phyloP scores from a whole-genome alignment of 2,797 vertebrate species.

The Enteromius afrohamiltoni region DNA sequence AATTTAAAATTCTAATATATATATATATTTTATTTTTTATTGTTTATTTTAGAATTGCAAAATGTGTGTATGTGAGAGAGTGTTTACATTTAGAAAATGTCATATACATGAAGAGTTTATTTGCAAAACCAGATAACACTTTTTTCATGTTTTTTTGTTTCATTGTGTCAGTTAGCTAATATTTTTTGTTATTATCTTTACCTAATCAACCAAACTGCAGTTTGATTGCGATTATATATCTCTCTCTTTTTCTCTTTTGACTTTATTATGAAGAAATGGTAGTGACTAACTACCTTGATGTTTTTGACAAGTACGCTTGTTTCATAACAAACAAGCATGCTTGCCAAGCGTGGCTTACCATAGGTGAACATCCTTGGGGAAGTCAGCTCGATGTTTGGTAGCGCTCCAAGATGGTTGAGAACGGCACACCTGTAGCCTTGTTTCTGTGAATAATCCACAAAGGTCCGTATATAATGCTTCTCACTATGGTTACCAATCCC shows the following conservation, averaged over 20 bases:
- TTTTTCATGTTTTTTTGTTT: too few relatives aligned
- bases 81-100: too few relatives aligned
- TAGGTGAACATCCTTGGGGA: slow-evolving; percentile 98
- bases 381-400: slow-evolving; percentile 91
- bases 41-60: too few relatives aligned
- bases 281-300: not conserved
- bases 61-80: too few relatives aligned
- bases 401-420: slow-evolving; percentile 92
- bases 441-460: slow-evolving; percentile 93
- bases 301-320: slow-evolving; percentile 26
- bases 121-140: too few relatives aligned
- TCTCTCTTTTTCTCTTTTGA: not conserved
- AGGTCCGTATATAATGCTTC: slow-evolving; percentile 96
- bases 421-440: slow-evolving; percentile 95
- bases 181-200: too few relatives aligned
- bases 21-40: not conserved
- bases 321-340: slow-evolving; percentile 20
- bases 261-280: slow-evolving; percentile 27
- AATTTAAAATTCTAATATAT: not conserved
- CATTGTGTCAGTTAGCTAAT: too few relatives aligned
- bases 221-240: too few relatives aligned
- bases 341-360: slow-evolving; percentile 75
- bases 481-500: slow-evolving; percentile 98
- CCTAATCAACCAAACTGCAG: too few relatives aligned
- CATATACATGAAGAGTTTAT: too few relatives aligned